Conservation (phyloP, 2,797 vertebrate species). For the Ctenopoma kingsleyae region DNA sequence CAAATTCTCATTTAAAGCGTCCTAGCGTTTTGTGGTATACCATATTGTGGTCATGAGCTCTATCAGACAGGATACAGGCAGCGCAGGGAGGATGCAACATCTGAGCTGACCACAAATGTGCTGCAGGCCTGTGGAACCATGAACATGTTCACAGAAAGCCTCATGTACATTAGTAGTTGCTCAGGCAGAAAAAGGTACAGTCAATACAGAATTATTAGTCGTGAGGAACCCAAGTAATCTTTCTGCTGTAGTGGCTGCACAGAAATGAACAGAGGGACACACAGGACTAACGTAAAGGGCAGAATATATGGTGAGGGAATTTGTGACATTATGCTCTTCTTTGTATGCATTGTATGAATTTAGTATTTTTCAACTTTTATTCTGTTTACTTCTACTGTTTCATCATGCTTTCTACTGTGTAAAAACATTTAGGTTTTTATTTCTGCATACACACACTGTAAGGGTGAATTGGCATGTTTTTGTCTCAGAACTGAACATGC, state of each 20-base stretch:
- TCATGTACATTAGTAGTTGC: conserved; percentile 12
- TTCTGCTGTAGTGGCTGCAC: neutral
- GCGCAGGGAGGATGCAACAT: conserved; percentile 27
- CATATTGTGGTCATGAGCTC: neutral
- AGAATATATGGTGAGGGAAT: conserved; percentile 12
- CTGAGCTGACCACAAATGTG: conserved; percentile 30
- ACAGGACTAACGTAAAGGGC: neutral
- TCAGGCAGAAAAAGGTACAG: conserved; percentile 34
- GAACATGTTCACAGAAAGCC: conserved; percentile 20
- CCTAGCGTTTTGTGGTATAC: neutral
- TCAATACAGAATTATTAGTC: conserved; percentile 25
- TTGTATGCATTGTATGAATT: conserved; percentile 9
- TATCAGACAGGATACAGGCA: conserved; percentile 53
- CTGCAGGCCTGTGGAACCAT: conserved; percentile 9
- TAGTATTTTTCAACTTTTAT: neutral
- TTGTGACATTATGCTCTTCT: neutral
- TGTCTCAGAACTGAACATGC: conserved; percentile 33
- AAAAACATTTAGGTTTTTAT: conserved; percentile 23
- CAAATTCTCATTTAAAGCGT: conserved; percentile 3
- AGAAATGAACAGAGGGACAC: conserved; percentile 2
- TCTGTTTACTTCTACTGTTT: neutral
- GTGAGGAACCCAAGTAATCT: conserved; percentile 9
- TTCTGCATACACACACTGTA: conserved; percentile 31
- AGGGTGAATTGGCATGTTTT: conserved; percentile 28
- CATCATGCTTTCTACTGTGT: conserved; percentile 15